These are phyloP conservation scores for Apantesis nais DNA, from an alignment of 2,888 invertebrate genomes.

Conservation along the genomic window DNA sequence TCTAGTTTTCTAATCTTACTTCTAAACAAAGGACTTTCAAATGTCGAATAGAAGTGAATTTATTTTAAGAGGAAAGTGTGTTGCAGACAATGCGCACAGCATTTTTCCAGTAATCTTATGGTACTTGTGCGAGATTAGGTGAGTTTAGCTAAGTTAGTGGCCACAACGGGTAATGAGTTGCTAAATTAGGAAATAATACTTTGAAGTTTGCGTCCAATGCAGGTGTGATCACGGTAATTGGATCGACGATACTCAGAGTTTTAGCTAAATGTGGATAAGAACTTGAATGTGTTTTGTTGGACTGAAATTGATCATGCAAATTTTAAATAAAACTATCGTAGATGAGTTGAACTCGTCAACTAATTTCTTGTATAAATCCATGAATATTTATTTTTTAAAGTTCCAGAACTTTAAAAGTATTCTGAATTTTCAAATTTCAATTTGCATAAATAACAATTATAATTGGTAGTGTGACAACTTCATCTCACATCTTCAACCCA, in stretches of 20 bases:
- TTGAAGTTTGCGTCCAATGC: constrained; percentile 38
- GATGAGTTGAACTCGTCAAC: not conserved
- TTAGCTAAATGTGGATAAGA: not conserved
- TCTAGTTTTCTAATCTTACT: not conserved
- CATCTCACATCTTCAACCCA: too few species aligned
- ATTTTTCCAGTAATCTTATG: constrained; percentile 42
- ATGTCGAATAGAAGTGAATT: not conserved
- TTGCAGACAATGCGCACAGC: constrained; percentile 26
- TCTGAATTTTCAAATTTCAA: too few species aligned
- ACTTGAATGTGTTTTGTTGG: not conserved
- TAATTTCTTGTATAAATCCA: too few species aligned
- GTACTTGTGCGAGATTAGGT: constrained; percentile 30
- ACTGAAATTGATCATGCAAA: not conserved
- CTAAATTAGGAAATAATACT: constrained; percentile 47
- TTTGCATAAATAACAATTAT: too few species aligned
- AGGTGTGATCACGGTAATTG: constrained; percentile 21
- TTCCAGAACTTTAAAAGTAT: too few species aligned
- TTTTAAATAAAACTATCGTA: not conserved
- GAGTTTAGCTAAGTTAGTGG: constrained; percentile 40
- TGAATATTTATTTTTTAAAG: too few species aligned
- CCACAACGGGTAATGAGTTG: constrained; percentile 50
- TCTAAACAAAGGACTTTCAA: not conserved
- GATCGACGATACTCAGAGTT: not conserved
- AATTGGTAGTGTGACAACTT: too few species aligned
- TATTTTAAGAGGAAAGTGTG: not conserved